phyloP scores from a whole-genome alignment of 2,888 invertebrate species.

The Cantharis flavilabris region DNA sequence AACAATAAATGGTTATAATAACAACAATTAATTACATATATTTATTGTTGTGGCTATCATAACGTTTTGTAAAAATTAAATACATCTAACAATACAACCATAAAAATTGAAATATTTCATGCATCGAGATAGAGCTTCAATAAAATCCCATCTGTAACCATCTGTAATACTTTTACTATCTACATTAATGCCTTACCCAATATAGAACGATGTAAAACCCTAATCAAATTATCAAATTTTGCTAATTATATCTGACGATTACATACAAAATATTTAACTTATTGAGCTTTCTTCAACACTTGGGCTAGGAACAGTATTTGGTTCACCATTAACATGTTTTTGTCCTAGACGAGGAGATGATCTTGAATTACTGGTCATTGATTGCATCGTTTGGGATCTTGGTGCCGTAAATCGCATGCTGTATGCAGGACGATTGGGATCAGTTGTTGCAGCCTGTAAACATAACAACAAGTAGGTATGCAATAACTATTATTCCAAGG shows the following conservation, averaged over 20 bases:
- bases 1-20: neutral
- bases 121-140: neutral
- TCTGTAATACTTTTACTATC: neutral
- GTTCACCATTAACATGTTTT: slow-evolving; percentile 48
- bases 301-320: slow-evolving; percentile 39
- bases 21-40: neutral
- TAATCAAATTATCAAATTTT: neutral
- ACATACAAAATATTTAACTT: slow-evolving; percentile 37
- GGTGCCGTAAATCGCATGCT: slow-evolving; percentile 58
- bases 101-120: slow-evolving; percentile 17
- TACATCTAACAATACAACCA: slow-evolving; percentile 5
- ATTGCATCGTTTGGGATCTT: slow-evolving; percentile 59
- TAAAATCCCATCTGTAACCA: slow-evolving; percentile 13
- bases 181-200: neutral
- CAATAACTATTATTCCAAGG: neutral
- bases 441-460: slow-evolving; percentile 29
- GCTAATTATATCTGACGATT: neutral
- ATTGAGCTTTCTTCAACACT: slow-evolving; percentile 50
- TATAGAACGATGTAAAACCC: neutral
- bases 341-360: slow-evolving; percentile 45
- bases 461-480: neutral
- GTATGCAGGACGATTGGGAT: slow-evolving; percentile 50
- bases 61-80: neutral
- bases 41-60: neutral
- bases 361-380: slow-evolving; percentile 55